Evolutionary conservation across 2,888 invertebrate species (phyloP).

Genomic region (Pseudococcus viburni): DNA sequence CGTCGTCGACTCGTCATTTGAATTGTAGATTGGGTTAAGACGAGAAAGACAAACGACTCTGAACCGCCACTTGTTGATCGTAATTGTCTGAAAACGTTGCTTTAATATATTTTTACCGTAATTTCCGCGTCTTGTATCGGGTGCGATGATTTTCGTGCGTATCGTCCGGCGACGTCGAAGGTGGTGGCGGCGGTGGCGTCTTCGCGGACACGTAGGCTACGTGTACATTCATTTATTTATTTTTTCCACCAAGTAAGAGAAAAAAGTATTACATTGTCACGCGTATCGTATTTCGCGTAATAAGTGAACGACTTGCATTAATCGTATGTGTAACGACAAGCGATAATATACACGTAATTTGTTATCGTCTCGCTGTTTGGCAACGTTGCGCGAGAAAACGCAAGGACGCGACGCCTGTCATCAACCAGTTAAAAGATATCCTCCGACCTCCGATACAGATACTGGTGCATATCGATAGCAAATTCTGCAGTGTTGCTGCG

Average conservation of each 20-base stretch:
- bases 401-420: constrained; percentile 18
- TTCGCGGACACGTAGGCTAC: background rate
- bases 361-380: constrained; percentile 7
- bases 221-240: background rate
- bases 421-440: constrained; percentile 51
- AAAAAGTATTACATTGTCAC: background rate
- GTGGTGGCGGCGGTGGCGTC: background rate
- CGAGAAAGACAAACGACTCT: constrained; percentile 50
- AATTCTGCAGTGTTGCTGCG: background rate
- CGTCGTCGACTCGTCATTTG: constrained; percentile 54
- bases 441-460: constrained; percentile 32
- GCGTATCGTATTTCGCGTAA: background rate
- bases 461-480: constrained; percentile 30
- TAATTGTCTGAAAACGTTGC: constrained; percentile 38
- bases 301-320: constrained; percentile 11
- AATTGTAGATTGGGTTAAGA: constrained; percentile 50
- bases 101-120: constrained; percentile 29
- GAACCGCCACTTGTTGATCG: constrained; percentile 54
- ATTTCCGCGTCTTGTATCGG: background rate
- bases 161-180: background rate
- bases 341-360: constrained; percentile 35
- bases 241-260: background rate
- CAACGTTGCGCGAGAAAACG: constrained; percentile 41
- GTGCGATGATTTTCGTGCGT: constrained; percentile 22
- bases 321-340: background rate